A percentile compares a stretch with the other conserved stretches of the same genome.
Conservation (phyloP, 2,797 vertebrate species). For the Clamator glandarius region DNA sequence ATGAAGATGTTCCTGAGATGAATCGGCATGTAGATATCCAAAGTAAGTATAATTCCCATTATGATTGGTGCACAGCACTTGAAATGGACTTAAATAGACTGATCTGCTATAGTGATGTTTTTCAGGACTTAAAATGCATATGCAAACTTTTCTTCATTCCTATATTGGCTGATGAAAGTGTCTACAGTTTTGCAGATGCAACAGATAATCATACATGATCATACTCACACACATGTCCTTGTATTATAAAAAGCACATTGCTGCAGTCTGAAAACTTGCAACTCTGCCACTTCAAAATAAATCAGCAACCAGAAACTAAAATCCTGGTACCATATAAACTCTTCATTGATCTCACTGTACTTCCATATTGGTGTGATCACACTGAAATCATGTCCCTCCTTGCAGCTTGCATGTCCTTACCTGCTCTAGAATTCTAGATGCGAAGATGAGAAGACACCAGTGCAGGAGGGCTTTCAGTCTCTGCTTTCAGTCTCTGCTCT, state of each 20-base stretch:
- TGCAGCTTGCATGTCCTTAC: background rate
- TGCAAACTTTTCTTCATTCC: background rate
- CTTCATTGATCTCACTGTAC: background rate
- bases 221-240: background rate
- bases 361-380: background rate
- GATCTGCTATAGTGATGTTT: background rate
- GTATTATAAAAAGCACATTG: background rate
- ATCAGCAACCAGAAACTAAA: background rate
- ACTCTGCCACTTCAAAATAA: background rate
- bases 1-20: background rate
- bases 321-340: background rate
- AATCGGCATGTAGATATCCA: background rate
- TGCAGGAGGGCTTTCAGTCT: background rate
- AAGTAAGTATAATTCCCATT: background rate
- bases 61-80: background rate
- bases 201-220: background rate
- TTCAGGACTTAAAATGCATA: background rate
- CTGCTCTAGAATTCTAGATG: background rate
- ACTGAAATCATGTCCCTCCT: background rate
- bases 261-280: background rate
- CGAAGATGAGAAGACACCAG: background rate
- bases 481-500: background rate
- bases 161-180: background rate
- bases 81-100: background rate
- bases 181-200: background rate